Evolutionary conservation across 1,140 invertebrate species (phyloP), one percentile per base, ranked within the genome.

Genomic region (Tetranychus cinnabarinus): DNA sequence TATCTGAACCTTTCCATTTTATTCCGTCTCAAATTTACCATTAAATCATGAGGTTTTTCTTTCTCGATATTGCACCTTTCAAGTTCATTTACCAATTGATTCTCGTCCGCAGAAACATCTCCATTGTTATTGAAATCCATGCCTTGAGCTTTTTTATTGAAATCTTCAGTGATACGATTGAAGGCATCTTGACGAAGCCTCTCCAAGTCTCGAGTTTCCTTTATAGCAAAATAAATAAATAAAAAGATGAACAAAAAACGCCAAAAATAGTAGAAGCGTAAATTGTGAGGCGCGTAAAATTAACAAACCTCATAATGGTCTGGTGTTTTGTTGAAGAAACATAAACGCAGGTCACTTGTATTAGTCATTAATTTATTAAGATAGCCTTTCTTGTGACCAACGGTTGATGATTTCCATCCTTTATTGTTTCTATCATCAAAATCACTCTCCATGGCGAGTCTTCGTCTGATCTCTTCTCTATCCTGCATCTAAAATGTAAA

Each of bases 251-350:
- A 31, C 5, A 5, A 15, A 0, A 50, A 31, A 0, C 15, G 23
- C 1, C 7, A 46, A 47, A 33, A 52, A 52, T 52, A 23, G 23
- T 31, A 52, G 31, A 31, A 52, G 46, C 1, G 15, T 15, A n/a
- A 31, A 13, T n/a, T 33, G 7, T 52, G n/a, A 52, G 7, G 13
- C 2, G 23, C 13, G 13, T n/a, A 52, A 52, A 23, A 52, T 52
- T 33, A 52, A 31, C 23, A n/a, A 45, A 62, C 62, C 50, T 72
- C 68, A 37, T 66, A 68, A 35, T 88, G 85, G 54, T 84, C 87
- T n/a, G 82, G 82, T 54, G 84, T 84, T 69, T 92, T 88, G 72
- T 91, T 92, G 84, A 92, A 85, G 72, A 90, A 91, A 76, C 87
- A 88, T 67, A 91, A 88, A 77, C 92, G 88, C 23, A 91, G 79